Evolutionary conservation across 2,113 vertebrate species (phyloP).

Genomic region (Myanophis thanlyinensis): DNA sequence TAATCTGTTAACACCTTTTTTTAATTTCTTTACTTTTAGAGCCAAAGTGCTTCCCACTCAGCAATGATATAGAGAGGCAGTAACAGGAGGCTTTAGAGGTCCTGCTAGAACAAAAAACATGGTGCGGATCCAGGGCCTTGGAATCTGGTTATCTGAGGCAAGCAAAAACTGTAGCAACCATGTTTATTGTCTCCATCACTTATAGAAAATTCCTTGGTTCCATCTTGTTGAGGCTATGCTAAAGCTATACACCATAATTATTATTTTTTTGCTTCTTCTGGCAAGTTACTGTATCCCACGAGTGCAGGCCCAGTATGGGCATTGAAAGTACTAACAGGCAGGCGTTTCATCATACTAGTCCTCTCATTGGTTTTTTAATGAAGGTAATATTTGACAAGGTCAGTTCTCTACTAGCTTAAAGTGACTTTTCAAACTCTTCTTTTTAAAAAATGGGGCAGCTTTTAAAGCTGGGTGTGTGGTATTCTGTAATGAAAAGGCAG

Average conservation of each 20-base stretch:
- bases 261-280: background rate
- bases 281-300: background rate
- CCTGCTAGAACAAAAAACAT: background rate
- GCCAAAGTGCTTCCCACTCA: background rate
- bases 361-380: background rate
- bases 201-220: background rate
- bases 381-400: background rate
- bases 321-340: background rate
- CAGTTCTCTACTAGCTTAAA: background rate
- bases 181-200: background rate
- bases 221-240: background rate
- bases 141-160: background rate
- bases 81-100: background rate
- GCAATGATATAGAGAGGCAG: background rate
- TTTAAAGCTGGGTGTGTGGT: background rate
- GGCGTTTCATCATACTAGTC: background rate
- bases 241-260: background rate
- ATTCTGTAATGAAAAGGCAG: background rate
- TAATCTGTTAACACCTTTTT: background rate
- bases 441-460: background rate
- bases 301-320: background rate
- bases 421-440: background rate
- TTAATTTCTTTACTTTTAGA: background rate
- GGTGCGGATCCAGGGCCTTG: background rate
- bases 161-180: background rate